Percentiles rank a stretch among this genome's conserved stretches.
These are phyloP conservation scores for Cheilosia soror DNA, from an alignment of 2,888 invertebrate genomes.

Conservation along the genomic window DNA sequence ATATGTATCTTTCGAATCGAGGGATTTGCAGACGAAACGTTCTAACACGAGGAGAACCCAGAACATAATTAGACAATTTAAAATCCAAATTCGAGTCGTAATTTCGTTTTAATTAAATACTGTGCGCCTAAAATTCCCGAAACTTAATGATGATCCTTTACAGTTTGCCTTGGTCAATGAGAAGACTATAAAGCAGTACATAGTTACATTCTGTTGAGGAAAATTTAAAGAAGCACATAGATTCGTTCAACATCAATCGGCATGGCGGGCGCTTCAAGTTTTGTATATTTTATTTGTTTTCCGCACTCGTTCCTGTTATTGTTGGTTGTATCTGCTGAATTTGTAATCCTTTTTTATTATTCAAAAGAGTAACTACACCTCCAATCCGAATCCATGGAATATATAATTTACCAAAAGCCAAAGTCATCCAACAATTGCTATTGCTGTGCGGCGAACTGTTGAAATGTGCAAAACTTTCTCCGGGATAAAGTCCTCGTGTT, in stretches of 20 bases:
- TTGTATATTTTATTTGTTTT: conserved; percentile 57
- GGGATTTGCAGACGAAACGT: neutral
- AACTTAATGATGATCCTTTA: conserved; percentile 31
- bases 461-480: conserved; percentile 73
- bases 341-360: conserved; percentile 75
- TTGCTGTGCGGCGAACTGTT: conserved; percentile 72
- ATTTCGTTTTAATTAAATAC: conserved; percentile 61
- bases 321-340: conserved; percentile 62
- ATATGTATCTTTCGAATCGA: neutral
- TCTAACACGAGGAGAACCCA: too few species aligned
- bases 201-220: conserved; percentile 10
- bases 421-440: conserved; percentile 71
- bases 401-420: conserved; percentile 66
- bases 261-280: conserved; percentile 40
- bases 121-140: conserved; percentile 33
- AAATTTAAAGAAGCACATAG: conserved; percentile 40
- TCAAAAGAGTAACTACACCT: conserved; percentile 71
- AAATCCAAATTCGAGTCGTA: conserved; percentile 38
- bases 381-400: conserved; percentile 68
- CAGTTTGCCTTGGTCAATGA: conserved; percentile 10
- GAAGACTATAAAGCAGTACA: conserved; percentile 1
- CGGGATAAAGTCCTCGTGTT: conserved; percentile 61
- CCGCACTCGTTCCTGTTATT: conserved; percentile 25
- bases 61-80: conserved; percentile 49
- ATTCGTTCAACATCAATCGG: conserved; percentile 67